Base-by-base conservation (phyloP, 1,140 invertebrate species). In the Andricus grossulariae region DNA sequence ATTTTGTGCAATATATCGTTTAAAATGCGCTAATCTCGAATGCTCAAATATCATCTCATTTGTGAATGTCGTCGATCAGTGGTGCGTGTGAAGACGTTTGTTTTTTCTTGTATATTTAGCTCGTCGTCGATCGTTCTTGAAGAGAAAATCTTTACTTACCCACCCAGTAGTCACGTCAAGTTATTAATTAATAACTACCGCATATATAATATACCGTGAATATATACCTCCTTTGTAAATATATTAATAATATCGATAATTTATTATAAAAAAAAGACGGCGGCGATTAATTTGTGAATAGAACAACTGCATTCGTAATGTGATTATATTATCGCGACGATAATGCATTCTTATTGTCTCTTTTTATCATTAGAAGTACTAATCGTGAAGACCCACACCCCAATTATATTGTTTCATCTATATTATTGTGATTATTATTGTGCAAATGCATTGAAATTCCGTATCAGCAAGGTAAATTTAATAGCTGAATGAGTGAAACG, bases 141-240 rank as follows among this genome's bases (percentile, higher is more conserved):
- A 50, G 21, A 73, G 13, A 19, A 18, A 51, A 54, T 66, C 57
- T 55, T 77, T 77, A 45, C 57, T 76, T 51, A 83, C 51, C 79
- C 70, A 75, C 72, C 78, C 71, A 80, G 72, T 82, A 84, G 77
- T 80, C 73, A 78, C 77, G 74, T 74, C 73, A 80, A 82, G 77
- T 80, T 77, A 82, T 81, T 86, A 85, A 82, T 81, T 82, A 32
- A 84, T 84, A 86, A 76, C 39, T 81, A 85, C 80, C 71, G 78
- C 80, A 83, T 85, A 83, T 78, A 82, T 82, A 52, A 60, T 71
- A 50, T 76, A 72, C 66, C 74, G 75, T 72, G 25, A 79, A 86
- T 85, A 83, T 85, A 84, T 87, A 87, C 82, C 83, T 87, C 84
- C 85, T 86, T 84, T 88, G 87, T 88, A 88, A 82, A 88, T 88